Base-by-base conservation (phyloP, 2,888 invertebrate genomes). In the Sphinx pinastri region DNA sequence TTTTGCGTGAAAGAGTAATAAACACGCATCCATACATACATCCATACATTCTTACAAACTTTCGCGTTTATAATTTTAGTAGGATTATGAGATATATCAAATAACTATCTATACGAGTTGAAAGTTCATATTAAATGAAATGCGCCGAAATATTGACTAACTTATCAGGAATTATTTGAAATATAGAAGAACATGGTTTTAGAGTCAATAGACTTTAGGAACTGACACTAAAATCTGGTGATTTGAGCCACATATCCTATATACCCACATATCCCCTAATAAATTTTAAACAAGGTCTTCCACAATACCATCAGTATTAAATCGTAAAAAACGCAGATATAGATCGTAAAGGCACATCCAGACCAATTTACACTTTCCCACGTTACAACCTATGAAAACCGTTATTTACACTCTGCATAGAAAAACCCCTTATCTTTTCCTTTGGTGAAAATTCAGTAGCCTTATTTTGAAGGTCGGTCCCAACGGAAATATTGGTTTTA, bases 401-500 rank as follows among this genome's bases (percentile, higher is more conserved):
- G 47, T 69, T 69, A 60, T 68, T 68, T 68, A 68, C 68, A 68
- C 54, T 71, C 52, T 63, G 63, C 63, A 76, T 78, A 75, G 77
- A 76, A 75, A 82, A 76, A 75, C 74, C 49, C 73, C 71, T 71
- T 81, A 77, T 81, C 74, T 78, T 75, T 73, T 80, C 81, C 72
- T 77, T 79, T 79, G 75, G 79, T 79, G 79, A 79, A 84, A 83
- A 81, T 78, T 81, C 79, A 77, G 81, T 81, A 76, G 79, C 79
- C 79, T 81, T 84, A 81, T 84, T 84, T 83, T 79, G 81, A 77
- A 81, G 79, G 76, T 75, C 68, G 77, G 77, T 84, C 85, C 84
- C 85, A 58, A 71, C 79, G 85, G 84, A 84, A 84, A 84, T 85
- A 84, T 85, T 82, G 85, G 83, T 77, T 75, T 79, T 82, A 82